Evolutionary conservation across 92 coral and sea anemone species (phyloP), one percentile per base, ranked within the genome.

Genomic region (Paramuricea clavata): DNA sequence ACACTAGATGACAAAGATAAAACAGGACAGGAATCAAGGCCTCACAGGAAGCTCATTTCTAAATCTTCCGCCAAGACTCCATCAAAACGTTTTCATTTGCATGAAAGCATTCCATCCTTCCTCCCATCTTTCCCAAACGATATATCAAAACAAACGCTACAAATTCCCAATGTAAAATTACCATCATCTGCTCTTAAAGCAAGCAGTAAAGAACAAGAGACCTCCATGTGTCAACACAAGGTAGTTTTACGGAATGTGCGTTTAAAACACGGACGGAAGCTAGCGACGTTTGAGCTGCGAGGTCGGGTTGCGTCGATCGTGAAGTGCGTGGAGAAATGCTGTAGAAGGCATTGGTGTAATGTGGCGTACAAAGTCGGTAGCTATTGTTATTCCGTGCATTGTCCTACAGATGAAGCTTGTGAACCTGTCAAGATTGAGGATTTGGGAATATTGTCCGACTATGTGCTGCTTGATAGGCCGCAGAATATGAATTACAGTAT

Each of bases 381-480:
- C 16, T 92, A 96, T 49, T 97, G 99, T 81, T 94, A 97, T 81
- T 93, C 98, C 0, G 98, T 97, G 50, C 83, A 90, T 22, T 97
- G 99, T 69, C 89, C 85, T 68, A 89, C 88, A 21, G 79, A 77
- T 42, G 98, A 94, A 83, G 91, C 93, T 35, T 97, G 99, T 59
- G 85, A 88, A 8, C 90, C 98, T 0, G 81, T 88, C 7, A 93
- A 85, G 62, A 90, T 87, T 77, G 74, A 73, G 11, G 68, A 64
- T 43, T 79, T 93, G 0, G 65, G 81, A 11, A 73, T 30, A 9
- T 83, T 86, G 56, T 81, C 84, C 22, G 84, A 79, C 34, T 79
- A 79, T 23, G 84, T 87, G 90, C 50, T 93, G 93, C 31, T 81
- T 88, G 64, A 83, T 73, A 75, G 79, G 81, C 54, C 74, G 11